These are phyloP conservation scores for Todus mexicanus DNA, from an alignment of 2,797 vertebrate genomes.

Conservation along the genomic window DNA sequence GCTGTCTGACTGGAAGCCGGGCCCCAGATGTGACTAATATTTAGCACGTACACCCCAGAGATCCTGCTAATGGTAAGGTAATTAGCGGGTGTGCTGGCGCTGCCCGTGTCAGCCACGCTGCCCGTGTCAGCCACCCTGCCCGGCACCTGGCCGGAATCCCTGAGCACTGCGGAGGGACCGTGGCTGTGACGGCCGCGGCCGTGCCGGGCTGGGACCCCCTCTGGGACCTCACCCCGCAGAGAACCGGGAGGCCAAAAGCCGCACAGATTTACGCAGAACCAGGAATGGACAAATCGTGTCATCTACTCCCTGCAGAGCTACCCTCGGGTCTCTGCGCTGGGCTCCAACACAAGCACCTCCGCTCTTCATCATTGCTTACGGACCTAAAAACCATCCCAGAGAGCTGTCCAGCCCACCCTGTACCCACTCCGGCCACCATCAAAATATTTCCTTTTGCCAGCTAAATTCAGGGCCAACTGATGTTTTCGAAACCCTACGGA, in stretches of 20 bases:
- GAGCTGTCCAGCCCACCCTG: neutral
- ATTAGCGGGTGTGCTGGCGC: neutral
- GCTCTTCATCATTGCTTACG: neutral
- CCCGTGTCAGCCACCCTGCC: neutral
- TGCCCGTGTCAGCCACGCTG: neutral
- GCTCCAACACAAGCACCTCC: neutral
- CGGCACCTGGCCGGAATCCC: accelerated
- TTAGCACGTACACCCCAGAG: neutral
- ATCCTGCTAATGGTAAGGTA: neutral
- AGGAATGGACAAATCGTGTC: accelerated
- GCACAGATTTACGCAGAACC: neutral
- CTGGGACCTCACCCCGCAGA: accelerated
- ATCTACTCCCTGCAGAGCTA: neutral
- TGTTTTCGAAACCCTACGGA: neutral
- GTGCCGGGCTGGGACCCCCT: accelerated
- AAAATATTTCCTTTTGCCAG: neutral
- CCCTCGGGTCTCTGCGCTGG: neutral
- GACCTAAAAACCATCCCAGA: neutral
- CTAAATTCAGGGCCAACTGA: neutral
- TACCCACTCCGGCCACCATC: neutral
- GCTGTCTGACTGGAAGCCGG: neutral
- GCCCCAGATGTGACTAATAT: neutral
- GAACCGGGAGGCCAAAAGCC: neutral
- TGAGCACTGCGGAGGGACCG: neutral
- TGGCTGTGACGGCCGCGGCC: neutral